Conservation (phyloP, 2,797 vertebrate species). For the Limosa lapponica region DNA sequence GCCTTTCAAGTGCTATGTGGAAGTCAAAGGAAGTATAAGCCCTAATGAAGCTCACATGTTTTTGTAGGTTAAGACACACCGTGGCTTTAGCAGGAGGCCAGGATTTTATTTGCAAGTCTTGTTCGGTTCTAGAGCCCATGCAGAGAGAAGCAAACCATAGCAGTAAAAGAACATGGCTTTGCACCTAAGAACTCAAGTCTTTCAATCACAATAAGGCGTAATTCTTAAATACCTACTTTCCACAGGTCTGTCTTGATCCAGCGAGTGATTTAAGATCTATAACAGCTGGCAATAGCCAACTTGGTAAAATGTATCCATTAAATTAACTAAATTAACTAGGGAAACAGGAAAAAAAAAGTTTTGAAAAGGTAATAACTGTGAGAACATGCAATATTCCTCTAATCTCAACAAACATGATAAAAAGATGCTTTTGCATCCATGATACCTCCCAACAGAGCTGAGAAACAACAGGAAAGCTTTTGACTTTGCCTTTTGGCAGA, state of each 20-base stretch:
- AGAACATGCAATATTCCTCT: not conserved
- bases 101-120: not conserved
- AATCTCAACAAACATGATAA: not conserved
- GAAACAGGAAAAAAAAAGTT: not conserved
- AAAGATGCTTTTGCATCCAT: not conserved
- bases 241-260: not conserved
- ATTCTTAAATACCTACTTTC: not conserved
- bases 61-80: not conserved
- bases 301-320: not conserved
- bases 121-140: not conserved
- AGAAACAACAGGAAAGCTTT: not conserved
- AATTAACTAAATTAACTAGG: not conserved
- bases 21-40: not conserved
- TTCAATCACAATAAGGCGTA: not conserved
- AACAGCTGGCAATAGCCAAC: not conserved
- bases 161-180: not conserved
- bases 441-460: not conserved
- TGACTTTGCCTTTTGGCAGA: not conserved
- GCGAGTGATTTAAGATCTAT: not conserved
- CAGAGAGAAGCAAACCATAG: not conserved
- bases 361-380: not conserved
- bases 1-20: not conserved
- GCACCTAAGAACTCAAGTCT: not conserved
- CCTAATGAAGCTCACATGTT: fast-evolving
- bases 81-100: not conserved